Conservation (phyloP, 30 jellyfish, hydroid and myxozoan genomes). For the Mastigias papua region DNA sequence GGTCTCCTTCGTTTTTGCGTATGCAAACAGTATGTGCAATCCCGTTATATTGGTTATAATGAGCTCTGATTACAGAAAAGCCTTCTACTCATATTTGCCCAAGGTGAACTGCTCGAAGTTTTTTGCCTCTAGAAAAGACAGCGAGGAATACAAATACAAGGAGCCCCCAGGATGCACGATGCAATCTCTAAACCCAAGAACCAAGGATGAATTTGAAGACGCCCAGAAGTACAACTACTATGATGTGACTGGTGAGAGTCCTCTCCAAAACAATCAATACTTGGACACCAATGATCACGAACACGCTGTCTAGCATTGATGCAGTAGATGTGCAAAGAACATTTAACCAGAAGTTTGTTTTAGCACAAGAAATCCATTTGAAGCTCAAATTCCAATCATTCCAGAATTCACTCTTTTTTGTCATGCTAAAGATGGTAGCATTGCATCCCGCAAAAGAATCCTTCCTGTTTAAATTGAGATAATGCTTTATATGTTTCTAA, state of each 20-base stretch:
- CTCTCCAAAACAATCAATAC: constrained; percentile 12
- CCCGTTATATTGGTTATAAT: constrained; percentile 75
- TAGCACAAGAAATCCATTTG: background rate
- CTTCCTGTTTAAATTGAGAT: no score
- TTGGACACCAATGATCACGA: constrained; percentile 9
- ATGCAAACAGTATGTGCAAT: constrained; percentile 83
- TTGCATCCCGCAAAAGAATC: no score
- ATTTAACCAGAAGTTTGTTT: background rate
- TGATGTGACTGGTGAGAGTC: constrained; percentile 43
- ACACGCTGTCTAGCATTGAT: background rate
- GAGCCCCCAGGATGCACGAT: constrained; percentile 29
- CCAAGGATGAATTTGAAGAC: constrained; percentile 17
- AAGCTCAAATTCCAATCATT: no score
- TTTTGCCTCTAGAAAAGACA: background rate
- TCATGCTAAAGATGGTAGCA: no score
- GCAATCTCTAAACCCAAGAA: constrained; percentile 47
- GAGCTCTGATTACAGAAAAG: constrained; percentile 79
- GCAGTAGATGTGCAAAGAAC: background rate
- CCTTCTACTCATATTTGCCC: constrained; percentile 74
- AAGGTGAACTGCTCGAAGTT: constrained; percentile 34
- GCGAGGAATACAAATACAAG: constrained; percentile 30
- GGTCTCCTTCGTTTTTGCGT: constrained; percentile 64
- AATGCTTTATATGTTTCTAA: no score
- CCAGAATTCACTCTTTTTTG: no score
- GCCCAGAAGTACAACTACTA: constrained; percentile 31